These are phyloP conservation scores for Theristicus caerulescens DNA, from an alignment of 2,113 vertebrate species.

Conservation along the genomic window DNA sequence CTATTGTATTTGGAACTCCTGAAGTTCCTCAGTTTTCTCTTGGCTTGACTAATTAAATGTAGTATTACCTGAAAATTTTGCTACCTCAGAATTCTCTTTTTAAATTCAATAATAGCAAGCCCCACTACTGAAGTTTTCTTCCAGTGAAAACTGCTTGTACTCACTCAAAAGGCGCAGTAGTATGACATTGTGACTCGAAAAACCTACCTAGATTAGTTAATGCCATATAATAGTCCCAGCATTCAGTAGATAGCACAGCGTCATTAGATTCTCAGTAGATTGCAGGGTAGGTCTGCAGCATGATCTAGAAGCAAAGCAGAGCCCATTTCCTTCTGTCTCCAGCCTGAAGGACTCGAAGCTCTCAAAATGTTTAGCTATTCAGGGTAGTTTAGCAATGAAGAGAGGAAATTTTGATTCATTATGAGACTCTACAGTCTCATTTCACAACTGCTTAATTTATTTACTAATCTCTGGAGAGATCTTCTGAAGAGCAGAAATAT, in stretches of 20 bases:
- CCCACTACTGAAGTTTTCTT: neutral
- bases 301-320: neutral
- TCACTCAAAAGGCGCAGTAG: neutral
- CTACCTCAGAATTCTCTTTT: neutral
- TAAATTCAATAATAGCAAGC: neutral
- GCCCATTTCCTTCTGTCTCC: neutral
- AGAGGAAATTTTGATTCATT: neutral
- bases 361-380: neutral
- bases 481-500: neutral
- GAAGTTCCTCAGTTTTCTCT: neutral
- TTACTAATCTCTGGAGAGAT: neutral
- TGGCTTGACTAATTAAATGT: neutral
- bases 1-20: neutral
- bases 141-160: neutral
- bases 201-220: neutral
- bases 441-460: neutral
- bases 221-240: neutral
- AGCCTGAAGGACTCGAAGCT: neutral
- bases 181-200: neutral
- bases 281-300: neutral
- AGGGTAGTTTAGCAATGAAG: neutral
- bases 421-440: neutral
- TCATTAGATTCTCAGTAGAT: neutral
- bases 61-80: neutral
- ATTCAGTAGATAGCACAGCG: neutral